phyloP scores from a whole-genome alignment of 2,888 invertebrate species.

The Perizoma flavofasciatum region DNA sequence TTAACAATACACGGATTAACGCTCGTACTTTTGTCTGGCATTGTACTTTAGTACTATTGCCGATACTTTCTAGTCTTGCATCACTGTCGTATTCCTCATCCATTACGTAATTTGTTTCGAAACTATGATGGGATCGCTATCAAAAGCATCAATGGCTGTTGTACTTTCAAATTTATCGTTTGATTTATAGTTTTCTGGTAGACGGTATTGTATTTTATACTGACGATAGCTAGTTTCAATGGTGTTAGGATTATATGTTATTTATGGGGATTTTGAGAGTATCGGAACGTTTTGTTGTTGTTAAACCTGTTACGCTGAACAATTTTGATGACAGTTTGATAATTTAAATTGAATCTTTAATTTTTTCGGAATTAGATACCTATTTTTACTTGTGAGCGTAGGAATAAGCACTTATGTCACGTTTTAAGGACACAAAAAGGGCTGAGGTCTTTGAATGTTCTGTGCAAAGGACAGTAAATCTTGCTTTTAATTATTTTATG shows the following conservation, averaged over 20 bases:
- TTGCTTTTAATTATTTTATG: too few species aligned
- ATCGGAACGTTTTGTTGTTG: slow-evolving; percentile 59
- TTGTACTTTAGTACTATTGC: slow-evolving; percentile 43
- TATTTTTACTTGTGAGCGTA: neutral
- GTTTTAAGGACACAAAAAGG: neutral
- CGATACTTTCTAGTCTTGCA: slow-evolving; percentile 19
- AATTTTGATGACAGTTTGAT: slow-evolving; percentile 50
- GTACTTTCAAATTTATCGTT: slow-evolving; percentile 7
- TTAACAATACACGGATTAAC: slow-evolving; percentile 80
- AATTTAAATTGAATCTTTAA: slow-evolving; percentile 35
- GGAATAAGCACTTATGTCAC: neutral
- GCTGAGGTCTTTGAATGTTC: too few species aligned
- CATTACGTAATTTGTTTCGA: slow-evolving; percentile 37
- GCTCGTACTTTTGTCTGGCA: slow-evolving; percentile 64
- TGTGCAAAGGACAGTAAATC: too few species aligned
- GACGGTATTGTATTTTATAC: slow-evolving; percentile 57
- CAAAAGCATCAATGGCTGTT: slow-evolving; percentile 13
- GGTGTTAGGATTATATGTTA: slow-evolving; percentile 68
- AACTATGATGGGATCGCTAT: neutral
- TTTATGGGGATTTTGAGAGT: slow-evolving; percentile 66
- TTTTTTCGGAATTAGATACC: slow-evolving; percentile 9
- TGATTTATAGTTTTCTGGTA: slow-evolving; percentile 36
- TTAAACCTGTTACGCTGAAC: slow-evolving; percentile 47
- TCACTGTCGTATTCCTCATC: slow-evolving; percentile 25
- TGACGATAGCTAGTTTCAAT: slow-evolving; percentile 62